Base-by-base conservation (phyloP, 2,113 vertebrate genomes). In the Alethe diademata region DNA sequence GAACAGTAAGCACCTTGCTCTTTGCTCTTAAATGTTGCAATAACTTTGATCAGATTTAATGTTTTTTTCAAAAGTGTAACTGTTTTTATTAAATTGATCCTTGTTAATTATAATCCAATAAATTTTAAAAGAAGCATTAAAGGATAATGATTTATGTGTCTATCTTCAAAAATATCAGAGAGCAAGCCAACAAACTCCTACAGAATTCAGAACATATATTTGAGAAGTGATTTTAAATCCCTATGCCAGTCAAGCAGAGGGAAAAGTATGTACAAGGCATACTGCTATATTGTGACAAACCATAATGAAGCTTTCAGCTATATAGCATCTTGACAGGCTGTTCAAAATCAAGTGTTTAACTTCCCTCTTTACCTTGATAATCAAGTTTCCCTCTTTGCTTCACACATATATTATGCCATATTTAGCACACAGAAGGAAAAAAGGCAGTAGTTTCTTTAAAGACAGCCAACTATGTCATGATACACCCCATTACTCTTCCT, bases 21-120 rank as follows among this genome's bases (percentile, higher is more conserved):
- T 96, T 84, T 81, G 72, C 69, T 97, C 56, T 94, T 92, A 78
- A 78, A 88, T 88, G 72, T 94, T 5, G 24, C 53, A 76, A 90
- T 88, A 92, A 94, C 76, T 90, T 91, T 86, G 42, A 51, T 74
- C 69, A 94, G 75, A 90, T 95, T 90, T 73, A 91, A 90, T 92
- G 90, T 36, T 60, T 90, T 90, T 95, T 94, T 88, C 4, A 66
- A 90, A 96, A 71, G 81, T 61, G 36, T 65, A 73, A 43, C 42
- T 22, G 5, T 74, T 84, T 96, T 86, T 74, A 88, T 84, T 80
- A 88, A 83, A 93, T 86, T 78, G 92, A 83, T 78, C 35, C 29
- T 66, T 88, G 69, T 80, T 93, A 94, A 96, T 95, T 91, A 90
- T 84, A 95, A 93, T 92, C 47, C 79, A 86, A 86, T 96, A 86